A percentile compares a stretch with the other conserved stretches of the same genome.
Conservation (phyloP, 1,140 invertebrate genomes). For the Notospermus geniculatus region DNA sequence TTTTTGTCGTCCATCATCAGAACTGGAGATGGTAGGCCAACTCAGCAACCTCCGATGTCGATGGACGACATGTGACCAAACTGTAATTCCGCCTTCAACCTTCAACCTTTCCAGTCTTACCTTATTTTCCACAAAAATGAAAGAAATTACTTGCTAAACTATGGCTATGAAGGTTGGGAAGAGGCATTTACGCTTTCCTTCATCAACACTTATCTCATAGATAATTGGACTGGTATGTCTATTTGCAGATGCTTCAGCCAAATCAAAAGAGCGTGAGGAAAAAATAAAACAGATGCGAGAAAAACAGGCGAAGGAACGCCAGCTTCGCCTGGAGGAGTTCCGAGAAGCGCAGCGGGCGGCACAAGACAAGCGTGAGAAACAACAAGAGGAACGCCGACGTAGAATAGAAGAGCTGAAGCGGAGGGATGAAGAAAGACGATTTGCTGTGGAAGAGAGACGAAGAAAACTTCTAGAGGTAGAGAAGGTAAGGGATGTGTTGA, state of each 20-base stretch:
- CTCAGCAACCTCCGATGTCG: no score
- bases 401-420: background rate
- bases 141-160: no score
- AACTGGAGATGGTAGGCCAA: no score
- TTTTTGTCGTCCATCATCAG: no score
- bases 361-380: conserved; percentile 7
- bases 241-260: background rate
- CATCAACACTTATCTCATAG: no score
- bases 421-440: background rate
- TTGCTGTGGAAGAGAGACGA: conserved; percentile 6
- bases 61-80: no score
- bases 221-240: background rate
- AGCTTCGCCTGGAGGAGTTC: background rate
- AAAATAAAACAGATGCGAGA: conserved; percentile 5
- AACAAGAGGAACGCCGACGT: conserved; percentile 4
- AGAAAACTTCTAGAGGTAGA: background rate
- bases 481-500: conserved; percentile 8
- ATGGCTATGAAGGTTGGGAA: no score
- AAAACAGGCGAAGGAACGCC: conserved; percentile 8
- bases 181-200: no score
- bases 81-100: no score
- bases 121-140: no score
- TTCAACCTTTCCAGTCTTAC: no score
- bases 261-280: conserved; percentile 11
- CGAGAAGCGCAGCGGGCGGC: conserved; percentile 4